Base-by-base conservation (phyloP, 2,888 invertebrate species). In the Allolobophora icterica region DNA sequence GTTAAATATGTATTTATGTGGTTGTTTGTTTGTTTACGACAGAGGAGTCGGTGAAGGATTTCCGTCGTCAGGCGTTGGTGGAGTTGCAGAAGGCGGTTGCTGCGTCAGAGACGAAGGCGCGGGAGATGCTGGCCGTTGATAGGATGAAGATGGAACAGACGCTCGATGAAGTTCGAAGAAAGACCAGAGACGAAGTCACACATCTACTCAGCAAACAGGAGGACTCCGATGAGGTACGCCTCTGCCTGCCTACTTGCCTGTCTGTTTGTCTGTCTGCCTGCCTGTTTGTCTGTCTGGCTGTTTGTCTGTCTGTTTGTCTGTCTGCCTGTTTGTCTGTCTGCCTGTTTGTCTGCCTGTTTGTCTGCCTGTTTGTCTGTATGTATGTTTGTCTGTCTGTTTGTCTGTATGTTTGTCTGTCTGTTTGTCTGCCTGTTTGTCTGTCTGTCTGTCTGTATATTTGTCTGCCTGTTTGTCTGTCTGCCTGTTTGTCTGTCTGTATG, bases 51-150 rank as follows among this genome's bases (percentile, higher is more conserved):
- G 97, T 97, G 91, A 96, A 96, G 93, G 97, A 97, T 96, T 98
- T 98, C 91, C 98, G 98, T 94, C 96, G 98, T 0, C 98, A 98
- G 94, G 98, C 98, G 0, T 97, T 98, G 91, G 96, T 97, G 30
- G 98, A 99, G 95, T 96, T 99, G 91, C 98, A 98, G 95, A 97
- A 98, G 89, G 98, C 98, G 0, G 98, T 96, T 38, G 97, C 91
- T 96, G 96, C 97, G 0, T 98, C 98, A 0, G 98, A 98, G 95
- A 96, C 96, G 42, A 97, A 97, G 93, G 98, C 98, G 0, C 97
- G 97, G 92, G 98, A 98, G 95, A 96, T 97, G 93, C 97, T 97
- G 94, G 97, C 97, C 0, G 96, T 96, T 11, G 98, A 98, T 95
- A 96, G 97, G 40, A 96, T 97, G 89, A 97, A 97, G 95, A 96